phyloP scores from a whole-genome alignment of 2,888 invertebrate genomes.

The Noctua fimbriata region DNA sequence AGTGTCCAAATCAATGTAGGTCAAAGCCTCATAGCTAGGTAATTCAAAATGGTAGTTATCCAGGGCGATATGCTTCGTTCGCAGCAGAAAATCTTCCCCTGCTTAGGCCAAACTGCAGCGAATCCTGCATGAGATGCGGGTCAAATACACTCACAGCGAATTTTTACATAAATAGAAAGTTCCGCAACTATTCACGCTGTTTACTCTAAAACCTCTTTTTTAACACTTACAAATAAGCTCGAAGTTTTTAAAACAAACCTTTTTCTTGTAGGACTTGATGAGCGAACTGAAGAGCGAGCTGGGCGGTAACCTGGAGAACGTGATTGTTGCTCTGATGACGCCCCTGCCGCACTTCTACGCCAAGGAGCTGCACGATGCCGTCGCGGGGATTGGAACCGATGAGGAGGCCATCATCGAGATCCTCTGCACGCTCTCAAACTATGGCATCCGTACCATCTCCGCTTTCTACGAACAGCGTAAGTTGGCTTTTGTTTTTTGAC shows the following conservation, averaged over 20 bases:
- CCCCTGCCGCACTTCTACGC: constrained; percentile 97
- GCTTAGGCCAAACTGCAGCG: too few species aligned
- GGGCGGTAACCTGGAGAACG: constrained; percentile 97
- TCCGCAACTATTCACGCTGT: too few species aligned
- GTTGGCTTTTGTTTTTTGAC: constrained; percentile 70
- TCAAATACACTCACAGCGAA: too few species aligned
- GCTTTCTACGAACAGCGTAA: constrained; percentile 95
- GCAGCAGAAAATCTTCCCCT: too few species aligned
- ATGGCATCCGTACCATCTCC: constrained; percentile 96
- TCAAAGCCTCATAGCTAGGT: too few species aligned
- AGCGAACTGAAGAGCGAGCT: constrained; percentile 97
- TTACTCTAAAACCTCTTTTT: background rate
- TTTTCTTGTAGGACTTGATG: constrained; percentile 91
- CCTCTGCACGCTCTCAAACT: constrained; percentile 97
- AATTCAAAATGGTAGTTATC: background rate
- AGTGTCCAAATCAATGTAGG: background rate
- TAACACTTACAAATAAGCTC: background rate
- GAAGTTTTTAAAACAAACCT: background rate
- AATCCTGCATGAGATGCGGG: too few species aligned
- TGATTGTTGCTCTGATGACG: constrained; percentile 97
- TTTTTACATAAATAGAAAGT: too few species aligned
- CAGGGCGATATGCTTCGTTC: background rate
- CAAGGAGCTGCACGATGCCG: constrained; percentile 96
- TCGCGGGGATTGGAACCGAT: constrained; percentile 96
- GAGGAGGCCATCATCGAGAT: constrained; percentile 98